Conservation (phyloP, 1,140 invertebrate genomes). For the Cherax quadricarinatus region DNA sequence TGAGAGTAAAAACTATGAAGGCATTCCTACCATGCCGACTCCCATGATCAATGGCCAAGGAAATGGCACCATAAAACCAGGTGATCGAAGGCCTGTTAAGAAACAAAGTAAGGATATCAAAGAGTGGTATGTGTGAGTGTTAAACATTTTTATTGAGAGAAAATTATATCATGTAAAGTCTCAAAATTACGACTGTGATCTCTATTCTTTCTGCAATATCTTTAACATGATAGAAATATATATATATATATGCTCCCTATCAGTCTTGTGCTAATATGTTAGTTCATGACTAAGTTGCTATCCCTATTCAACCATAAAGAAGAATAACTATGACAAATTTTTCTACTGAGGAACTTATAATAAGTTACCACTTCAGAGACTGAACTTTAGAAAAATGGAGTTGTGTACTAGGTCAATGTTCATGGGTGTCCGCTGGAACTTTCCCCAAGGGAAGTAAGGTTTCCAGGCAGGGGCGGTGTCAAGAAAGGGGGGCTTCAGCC, state of each 20-base stretch:
- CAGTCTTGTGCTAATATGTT: constrained; percentile 39
- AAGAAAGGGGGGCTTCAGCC: too few relatives aligned
- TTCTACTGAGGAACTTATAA: constrained; percentile 36
- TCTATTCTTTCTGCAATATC: constrained; percentile 69
- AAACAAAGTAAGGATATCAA: constrained; percentile 92
- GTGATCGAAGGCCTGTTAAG: constrained; percentile 80
- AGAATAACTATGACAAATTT: constrained; percentile 17
- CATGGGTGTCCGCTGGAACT: too few relatives aligned
- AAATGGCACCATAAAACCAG: constrained; percentile 78
- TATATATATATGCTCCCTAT: constrained; percentile 51
- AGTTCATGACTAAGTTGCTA: background rate
- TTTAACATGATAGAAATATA: constrained; percentile 60
- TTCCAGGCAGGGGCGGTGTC: too few relatives aligned
- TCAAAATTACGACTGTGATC: constrained; percentile 70
- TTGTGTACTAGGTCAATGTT: constrained; percentile 8
- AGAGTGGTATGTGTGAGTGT: constrained; percentile 92
- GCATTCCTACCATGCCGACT: constrained; percentile 77
- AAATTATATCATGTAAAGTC: constrained; percentile 68
- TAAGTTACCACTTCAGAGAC: constrained; percentile 51
- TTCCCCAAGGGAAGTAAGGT: too few relatives aligned
- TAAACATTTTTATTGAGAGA: constrained; percentile 50
- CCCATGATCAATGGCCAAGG: constrained; percentile 76
- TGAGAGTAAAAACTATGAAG: constrained; percentile 81
- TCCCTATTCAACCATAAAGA: background rate
- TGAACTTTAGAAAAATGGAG: background rate